Percentiles rank a stretch among this genome's conserved stretches.
Evolutionary conservation across 2,888 invertebrate species (phyloP).

Genomic region (Lasius platythorax): DNA sequence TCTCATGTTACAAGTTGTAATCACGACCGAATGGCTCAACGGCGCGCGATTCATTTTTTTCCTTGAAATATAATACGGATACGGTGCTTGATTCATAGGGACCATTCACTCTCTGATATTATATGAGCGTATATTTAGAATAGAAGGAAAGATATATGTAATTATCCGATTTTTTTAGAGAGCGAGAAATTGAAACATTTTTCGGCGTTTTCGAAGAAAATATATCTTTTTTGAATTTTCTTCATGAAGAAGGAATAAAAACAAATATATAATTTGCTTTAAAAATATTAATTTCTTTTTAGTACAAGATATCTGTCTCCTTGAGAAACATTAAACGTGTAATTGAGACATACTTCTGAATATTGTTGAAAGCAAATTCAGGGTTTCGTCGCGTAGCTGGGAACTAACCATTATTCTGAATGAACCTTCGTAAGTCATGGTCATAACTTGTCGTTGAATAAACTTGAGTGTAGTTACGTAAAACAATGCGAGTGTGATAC

Average conservation of each 20-base stretch:
- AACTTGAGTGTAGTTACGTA: conserved; percentile 21
- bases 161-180: not conserved
- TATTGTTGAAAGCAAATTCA: conserved; percentile 19
- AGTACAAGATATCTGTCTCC: not conserved
- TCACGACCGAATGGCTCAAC: conserved; percentile 16
- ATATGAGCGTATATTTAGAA: conserved; percentile 1
- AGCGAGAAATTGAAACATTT: not conserved
- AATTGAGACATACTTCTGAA: conserved; percentile 12
- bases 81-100: conserved; percentile 22
- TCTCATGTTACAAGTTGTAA: conserved; percentile 26
- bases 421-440: not conserved
- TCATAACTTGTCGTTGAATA: not conserved
- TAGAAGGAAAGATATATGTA: not conserved
- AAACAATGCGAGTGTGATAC: not conserved
- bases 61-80: conserved; percentile 32
- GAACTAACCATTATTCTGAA: not conserved
- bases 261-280: not conserved
- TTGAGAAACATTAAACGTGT: not conserved
- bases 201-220: not conserved
- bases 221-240: not conserved
- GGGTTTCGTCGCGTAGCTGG: not conserved
- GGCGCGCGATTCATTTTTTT: not conserved
- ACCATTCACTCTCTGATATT: not conserved
- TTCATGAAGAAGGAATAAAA: not conserved
- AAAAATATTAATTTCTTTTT: not conserved